These are phyloP conservation scores for Albula goreensis DNA, from an alignment of 2,113 vertebrate genomes.

Conservation along the genomic window DNA sequence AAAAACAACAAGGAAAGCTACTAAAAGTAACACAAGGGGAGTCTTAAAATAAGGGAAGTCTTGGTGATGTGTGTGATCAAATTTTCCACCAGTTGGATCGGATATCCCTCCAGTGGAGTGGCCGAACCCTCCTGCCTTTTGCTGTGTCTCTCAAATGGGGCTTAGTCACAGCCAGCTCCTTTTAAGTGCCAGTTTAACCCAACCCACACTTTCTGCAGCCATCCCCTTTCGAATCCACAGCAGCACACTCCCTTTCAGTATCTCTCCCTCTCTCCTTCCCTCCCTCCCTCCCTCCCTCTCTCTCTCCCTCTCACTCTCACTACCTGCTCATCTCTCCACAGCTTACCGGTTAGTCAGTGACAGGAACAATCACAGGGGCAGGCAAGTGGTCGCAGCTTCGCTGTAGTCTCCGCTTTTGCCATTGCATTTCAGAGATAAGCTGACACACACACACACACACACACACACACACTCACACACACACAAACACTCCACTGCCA, in stretches of 20 bases:
- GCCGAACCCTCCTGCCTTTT: slow-evolving; percentile 16
- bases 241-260: slow-evolving; percentile 24
- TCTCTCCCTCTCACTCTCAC: neutral
- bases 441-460: neutral
- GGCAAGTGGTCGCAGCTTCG: neutral
- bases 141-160: slow-evolving; percentile 40
- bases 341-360: slow-evolving; percentile 4
- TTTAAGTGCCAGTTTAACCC: slow-evolving; percentile 69
- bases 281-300: slow-evolving; percentile 12
- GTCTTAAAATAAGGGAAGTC: neutral
- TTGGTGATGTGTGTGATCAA: neutral
- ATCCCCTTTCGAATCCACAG: slow-evolving; percentile 51
- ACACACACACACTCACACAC: too few species aligned
- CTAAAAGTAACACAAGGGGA: neutral
- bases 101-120: slow-evolving; percentile 10
- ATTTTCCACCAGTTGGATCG: neutral
- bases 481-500: too few species aligned
- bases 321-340: slow-evolving; percentile 14
- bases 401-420: neutral
- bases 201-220: slow-evolving; percentile 66
- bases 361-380: slow-evolving; percentile 32
- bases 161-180: slow-evolving; percentile 44
- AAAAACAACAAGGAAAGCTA: neutral
- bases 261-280: slow-evolving; percentile 4
- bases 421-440: slow-evolving; percentile 37